phyloP scores from a whole-genome alignment of 2,113 vertebrate genomes.

The Ahaetulla prasina region DNA sequence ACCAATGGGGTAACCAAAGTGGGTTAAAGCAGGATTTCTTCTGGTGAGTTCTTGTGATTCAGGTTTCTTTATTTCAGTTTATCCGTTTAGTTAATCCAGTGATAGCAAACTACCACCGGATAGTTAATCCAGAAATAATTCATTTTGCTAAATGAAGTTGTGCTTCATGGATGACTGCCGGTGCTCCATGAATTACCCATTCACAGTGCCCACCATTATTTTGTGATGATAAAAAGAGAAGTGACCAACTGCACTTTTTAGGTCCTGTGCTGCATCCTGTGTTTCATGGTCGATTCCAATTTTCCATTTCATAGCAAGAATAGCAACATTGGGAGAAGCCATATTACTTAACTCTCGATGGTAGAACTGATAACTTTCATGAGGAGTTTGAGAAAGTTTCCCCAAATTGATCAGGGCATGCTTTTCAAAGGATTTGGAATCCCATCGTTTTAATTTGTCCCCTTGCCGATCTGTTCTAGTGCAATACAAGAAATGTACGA shows the following conservation, averaged over 20 bases:
- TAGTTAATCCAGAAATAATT: neutral
- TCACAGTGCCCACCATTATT: neutral
- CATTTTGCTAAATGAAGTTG: neutral
- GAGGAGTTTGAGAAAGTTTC: neutral
- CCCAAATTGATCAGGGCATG: neutral
- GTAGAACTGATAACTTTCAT: neutral
- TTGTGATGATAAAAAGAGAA: neutral
- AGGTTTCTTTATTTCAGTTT: neutral
- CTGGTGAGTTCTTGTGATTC: neutral
- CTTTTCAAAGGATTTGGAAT: neutral
- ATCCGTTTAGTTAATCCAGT: neutral
- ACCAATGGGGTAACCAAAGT: neutral
- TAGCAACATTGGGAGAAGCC: neutral
- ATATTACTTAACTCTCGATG: neutral
- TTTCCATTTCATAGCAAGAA: neutral
- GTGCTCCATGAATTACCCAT: neutral
- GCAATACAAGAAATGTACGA: neutral
- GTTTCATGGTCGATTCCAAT: neutral
- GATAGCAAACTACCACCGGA: neutral
- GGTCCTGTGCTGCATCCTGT: neutral
- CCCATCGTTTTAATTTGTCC: neutral
- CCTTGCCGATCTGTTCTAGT: neutral
- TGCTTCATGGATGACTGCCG: too few relatives aligned
- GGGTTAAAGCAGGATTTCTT: neutral
- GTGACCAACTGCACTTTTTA: neutral